Conservation (phyloP, 2,113 vertebrate genomes). For the Chloebia gouldiae region DNA sequence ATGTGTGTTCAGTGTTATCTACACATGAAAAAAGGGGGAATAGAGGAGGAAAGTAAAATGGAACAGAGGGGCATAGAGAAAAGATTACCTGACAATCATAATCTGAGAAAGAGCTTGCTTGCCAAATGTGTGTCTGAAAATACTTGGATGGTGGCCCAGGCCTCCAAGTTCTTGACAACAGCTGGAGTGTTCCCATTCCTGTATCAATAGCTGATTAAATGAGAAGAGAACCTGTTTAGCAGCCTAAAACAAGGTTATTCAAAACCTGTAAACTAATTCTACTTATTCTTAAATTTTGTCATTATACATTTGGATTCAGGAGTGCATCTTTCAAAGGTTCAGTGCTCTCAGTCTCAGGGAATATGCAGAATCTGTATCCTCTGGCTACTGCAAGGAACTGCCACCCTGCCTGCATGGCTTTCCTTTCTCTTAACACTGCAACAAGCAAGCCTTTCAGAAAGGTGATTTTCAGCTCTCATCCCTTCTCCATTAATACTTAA, state of each 20-base stretch:
- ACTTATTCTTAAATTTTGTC: background rate
- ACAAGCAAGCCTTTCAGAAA: background rate
- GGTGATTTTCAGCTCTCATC: background rate
- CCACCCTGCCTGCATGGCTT: background rate
- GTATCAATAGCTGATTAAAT: background rate
- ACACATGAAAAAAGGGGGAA: background rate
- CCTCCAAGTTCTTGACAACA: background rate
- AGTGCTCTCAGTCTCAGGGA: background rate
- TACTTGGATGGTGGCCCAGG: background rate
- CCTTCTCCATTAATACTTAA: background rate
- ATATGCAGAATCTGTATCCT: background rate
- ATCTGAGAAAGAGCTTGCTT: slow-evolving; percentile 31
- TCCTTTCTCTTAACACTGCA: background rate
- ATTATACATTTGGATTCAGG: background rate
- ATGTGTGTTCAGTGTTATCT: background rate
- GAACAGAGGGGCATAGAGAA: background rate
- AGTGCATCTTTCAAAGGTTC: background rate
- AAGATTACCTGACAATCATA: background rate
- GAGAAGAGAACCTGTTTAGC: background rate
- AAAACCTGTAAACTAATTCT: background rate
- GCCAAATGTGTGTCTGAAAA: background rate
- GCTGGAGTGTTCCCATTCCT: slow-evolving; percentile 20
- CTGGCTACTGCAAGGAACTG: background rate
- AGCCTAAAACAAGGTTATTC: background rate
- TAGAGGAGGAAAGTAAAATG: background rate